Evolutionary conservation across 2,888 invertebrate species (phyloP), one percentile per base, ranked within the genome.

Genomic region (Gortyna flavago): DNA sequence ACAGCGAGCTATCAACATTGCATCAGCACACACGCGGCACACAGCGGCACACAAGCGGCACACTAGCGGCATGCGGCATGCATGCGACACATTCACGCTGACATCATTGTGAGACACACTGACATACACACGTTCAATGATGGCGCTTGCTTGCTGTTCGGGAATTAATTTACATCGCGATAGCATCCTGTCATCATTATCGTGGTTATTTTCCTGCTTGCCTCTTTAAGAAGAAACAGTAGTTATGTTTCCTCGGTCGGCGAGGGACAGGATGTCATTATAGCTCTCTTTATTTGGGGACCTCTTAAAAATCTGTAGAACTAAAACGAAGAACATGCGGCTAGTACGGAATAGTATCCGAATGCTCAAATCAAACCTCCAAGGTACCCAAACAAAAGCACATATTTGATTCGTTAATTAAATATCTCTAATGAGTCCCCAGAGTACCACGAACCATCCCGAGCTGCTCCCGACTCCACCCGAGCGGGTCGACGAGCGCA

Each of bases 1-100:
- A 87, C 88, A 86, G 73, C 57, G 57, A 73, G 75, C 85, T 89
- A 89, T 89, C 89, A 86, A 86, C 89, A 89, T 89, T 89, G 79
- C 89, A 89, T 89, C 89, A 89, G 85, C 85, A 87, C 83, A 88
- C 89, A 29, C 11, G 67, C 57, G 61, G 41, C 81, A 51, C 80
- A 48, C 61, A 44, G 51, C 9, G 9, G 32, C 35, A 13, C 69
- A 6, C 16, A 2, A 38, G 38, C 38, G 38, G 32, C 35, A 13
- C 69, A 4, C 21, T 9, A 9, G 69, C 64, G 29, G 41, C 41
- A n/a, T 8, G 44, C 21, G 13, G 6, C 32, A 32, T 32, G 3
- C 76, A 51, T 11, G 48, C 41, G 77, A 57, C 48, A 11, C 44
- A 32, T 64, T 74, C 68, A 75, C 54, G 35, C n/a, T 48, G 66